phyloP scores from a whole-genome alignment of 2,888 invertebrate species.

The Heliconius erato region DNA sequence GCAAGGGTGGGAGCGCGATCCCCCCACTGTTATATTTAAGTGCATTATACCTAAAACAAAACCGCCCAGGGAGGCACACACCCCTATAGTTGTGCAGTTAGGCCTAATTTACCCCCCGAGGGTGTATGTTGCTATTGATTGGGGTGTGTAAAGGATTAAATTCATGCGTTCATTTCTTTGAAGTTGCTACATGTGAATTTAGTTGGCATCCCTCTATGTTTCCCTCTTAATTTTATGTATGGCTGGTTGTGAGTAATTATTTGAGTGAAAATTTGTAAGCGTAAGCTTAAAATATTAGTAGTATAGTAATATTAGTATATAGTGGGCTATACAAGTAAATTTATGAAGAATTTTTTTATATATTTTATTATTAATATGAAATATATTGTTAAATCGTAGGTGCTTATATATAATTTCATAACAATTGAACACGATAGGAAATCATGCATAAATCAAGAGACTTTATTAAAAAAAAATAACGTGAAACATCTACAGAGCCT shows the following conservation, averaged over 20 bases:
- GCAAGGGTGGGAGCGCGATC: conserved; percentile 57
- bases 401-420: too few species aligned
- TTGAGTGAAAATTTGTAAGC: not conserved
- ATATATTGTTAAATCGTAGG: not conserved
- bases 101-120: conserved; percentile 70
- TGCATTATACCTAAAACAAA: conserved; percentile 81
- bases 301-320: too few species aligned
- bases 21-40: conserved; percentile 72
- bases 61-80: conserved; percentile 67
- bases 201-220: conserved; percentile 32
- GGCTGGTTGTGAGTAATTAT: conserved; percentile 23
- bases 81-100: conserved; percentile 80
- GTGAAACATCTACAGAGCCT: not conserved
- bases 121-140: conserved; percentile 67
- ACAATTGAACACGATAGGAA: too few species aligned
- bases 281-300: not conserved
- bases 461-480: not conserved
- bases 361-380: not conserved
- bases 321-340: not conserved
- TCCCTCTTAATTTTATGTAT: conserved; percentile 35
- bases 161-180: conserved; percentile 63
- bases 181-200: conserved; percentile 51
- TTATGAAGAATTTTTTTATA: not conserved
- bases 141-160: conserved; percentile 68
- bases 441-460: too few species aligned